Evolutionary conservation across 2,113 vertebrate genomes (phyloP).

Genomic region (Plectropomus leopardus): DNA sequence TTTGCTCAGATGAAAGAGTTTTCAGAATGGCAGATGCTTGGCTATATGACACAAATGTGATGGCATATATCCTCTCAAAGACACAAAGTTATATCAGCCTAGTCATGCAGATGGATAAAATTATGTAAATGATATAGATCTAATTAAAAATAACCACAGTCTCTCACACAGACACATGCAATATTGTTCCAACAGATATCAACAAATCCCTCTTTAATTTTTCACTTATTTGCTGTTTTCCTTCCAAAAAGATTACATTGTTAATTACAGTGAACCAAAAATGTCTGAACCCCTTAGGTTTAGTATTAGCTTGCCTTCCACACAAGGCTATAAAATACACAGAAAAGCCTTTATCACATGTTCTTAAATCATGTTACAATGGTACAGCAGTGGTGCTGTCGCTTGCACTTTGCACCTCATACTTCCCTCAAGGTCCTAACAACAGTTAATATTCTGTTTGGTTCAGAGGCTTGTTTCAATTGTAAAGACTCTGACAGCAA

Average conservation of each 20-base stretch:
- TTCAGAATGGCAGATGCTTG: not conserved
- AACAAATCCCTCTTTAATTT: no score
- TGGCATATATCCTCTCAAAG: not conserved
- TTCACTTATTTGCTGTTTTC: not conserved
- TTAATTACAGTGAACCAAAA: not conserved
- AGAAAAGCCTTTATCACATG: constrained; percentile 1
- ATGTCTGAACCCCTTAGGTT: not conserved
- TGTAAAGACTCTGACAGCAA: not conserved
- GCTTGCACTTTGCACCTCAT: constrained; percentile 33
- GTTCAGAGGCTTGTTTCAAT: not conserved
- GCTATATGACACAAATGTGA: not conserved
- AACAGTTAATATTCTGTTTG: constrained; percentile 28
- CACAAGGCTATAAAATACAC: not conserved
- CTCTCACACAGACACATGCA: not conserved
- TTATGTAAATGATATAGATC: no score
- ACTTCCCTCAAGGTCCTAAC: constrained; percentile 19
- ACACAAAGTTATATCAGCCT: not conserved
- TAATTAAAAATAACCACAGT: not conserved
- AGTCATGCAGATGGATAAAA: not conserved
- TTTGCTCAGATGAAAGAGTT: no score
- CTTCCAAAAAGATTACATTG: not conserved
- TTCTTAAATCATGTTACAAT: constrained; percentile 5
- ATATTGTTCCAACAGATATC: not conserved
- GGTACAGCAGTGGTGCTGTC: not conserved
- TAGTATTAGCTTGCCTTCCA: not conserved